Percentiles rank a stretch among this genome's conserved stretches.
Conservation (phyloP, 2,888 invertebrate genomes). For the Tenthredo scrophulariae region DNA sequence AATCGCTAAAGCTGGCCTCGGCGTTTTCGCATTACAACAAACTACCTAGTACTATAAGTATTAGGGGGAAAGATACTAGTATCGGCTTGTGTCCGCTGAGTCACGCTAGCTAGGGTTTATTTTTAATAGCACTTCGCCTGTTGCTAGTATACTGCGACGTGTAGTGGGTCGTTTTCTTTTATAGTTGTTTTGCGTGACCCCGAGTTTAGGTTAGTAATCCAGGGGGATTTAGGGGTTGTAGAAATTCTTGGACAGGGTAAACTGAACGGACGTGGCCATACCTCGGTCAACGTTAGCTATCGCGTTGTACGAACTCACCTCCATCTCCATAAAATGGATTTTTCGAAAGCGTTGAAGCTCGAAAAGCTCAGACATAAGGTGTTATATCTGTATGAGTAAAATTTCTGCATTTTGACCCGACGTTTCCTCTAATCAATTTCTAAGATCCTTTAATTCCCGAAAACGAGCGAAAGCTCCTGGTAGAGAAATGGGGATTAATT, state of each 20-base stretch:
- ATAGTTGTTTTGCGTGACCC: conserved; percentile 31
- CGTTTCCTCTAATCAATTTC: neutral
- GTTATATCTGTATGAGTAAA: neutral
- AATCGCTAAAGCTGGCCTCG: neutral
- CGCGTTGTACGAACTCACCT: neutral
- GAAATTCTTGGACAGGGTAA: neutral
- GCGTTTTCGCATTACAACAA: neutral
- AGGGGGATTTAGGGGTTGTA: neutral
- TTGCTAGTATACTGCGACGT: neutral
- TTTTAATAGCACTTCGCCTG: conserved; percentile 37
- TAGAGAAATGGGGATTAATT: neutral
- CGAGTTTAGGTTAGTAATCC: neutral
- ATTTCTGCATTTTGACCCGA: neutral
- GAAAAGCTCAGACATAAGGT: neutral
- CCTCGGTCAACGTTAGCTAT: neutral
- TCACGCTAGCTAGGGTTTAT: conserved; percentile 21
- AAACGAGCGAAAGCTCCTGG: neutral
- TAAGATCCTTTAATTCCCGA: neutral
- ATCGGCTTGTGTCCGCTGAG: neutral
- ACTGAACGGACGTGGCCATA: neutral
- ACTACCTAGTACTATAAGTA: neutral
- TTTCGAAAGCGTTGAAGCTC: neutral
- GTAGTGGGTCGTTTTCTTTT: conserved; percentile 22
- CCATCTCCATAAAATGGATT: neutral
- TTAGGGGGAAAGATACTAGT: neutral